Conservation (phyloP, 53 echinoderm and acorn worm species). For the Paracentrotus lividus region DNA sequence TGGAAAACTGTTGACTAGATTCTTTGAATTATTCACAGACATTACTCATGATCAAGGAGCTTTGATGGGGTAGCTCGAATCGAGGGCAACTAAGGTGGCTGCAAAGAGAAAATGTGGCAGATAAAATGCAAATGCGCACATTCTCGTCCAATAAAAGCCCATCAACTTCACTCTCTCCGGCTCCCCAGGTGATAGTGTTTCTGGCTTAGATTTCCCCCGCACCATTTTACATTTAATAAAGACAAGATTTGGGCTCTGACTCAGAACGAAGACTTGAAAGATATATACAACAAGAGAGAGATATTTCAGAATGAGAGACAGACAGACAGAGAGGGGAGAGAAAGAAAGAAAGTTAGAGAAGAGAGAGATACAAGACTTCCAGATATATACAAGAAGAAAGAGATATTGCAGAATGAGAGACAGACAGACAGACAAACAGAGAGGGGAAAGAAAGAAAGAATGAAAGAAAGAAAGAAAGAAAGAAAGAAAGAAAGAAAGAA, state of each 20-base stretch:
- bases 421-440: background rate
- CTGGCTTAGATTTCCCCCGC: constrained; percentile 62
- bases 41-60: constrained; percentile 50
- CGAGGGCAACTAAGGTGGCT: constrained; percentile 39
- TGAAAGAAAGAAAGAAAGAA: background rate
- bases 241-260: constrained; percentile 58
- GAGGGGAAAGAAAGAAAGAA: background rate
- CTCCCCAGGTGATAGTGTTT: constrained; percentile 57
- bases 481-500: background rate
- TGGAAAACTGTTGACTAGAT: background rate
- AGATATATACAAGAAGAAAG: background rate
- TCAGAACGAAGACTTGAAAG: constrained; percentile 20
- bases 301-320: background rate
- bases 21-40: constrained; percentile 49
- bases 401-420: background rate
- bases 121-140: constrained; percentile 58
- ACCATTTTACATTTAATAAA: constrained; percentile 62
- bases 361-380: background rate
- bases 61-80: background rate
- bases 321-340: background rate
- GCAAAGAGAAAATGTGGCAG: constrained; percentile 60
- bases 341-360: background rate
- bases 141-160: constrained; percentile 61
- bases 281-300: background rate
- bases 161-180: constrained; percentile 19